phyloP scores from a whole-genome alignment of 2,888 invertebrate species.

The Saturnia pavonia region DNA sequence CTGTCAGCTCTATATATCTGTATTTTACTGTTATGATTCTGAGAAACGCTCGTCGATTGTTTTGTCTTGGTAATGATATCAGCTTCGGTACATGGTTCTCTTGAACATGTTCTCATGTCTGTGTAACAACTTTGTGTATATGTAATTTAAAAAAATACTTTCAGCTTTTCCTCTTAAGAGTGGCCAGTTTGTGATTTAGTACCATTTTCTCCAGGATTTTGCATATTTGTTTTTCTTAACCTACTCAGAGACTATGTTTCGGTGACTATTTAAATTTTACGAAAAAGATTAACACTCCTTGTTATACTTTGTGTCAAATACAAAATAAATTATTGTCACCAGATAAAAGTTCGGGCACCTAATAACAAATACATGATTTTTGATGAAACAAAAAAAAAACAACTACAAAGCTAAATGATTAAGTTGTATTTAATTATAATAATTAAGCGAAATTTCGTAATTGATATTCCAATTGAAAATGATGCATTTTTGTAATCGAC shows the following conservation, averaged over 20 bases:
- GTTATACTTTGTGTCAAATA: not conserved
- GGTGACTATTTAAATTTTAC: not conserved
- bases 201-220: not conserved
- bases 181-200: not conserved
- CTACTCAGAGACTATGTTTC: not conserved
- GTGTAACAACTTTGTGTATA: not conserved
- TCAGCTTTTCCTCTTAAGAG: not conserved
- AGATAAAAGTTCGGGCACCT: too few species aligned
- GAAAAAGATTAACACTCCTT: not conserved
- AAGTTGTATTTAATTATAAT: not conserved
- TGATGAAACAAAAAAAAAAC: too few species aligned
- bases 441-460: not conserved
- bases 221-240: not conserved
- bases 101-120: not conserved
- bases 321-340: too few species aligned
- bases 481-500: not conserved
- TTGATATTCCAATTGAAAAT: not conserved
- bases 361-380: too few species aligned
- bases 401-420: not conserved
- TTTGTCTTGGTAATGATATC: constrained; percentile 47
- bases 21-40: constrained; percentile 52
- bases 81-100: constrained; percentile 31
- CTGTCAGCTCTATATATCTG: constrained; percentile 56
- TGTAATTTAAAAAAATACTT: not conserved
- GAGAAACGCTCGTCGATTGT: constrained; percentile 56